Evolutionary conservation across 2,113 vertebrate genomes (phyloP).

Genomic region (Paratilapia polleni): DNA sequence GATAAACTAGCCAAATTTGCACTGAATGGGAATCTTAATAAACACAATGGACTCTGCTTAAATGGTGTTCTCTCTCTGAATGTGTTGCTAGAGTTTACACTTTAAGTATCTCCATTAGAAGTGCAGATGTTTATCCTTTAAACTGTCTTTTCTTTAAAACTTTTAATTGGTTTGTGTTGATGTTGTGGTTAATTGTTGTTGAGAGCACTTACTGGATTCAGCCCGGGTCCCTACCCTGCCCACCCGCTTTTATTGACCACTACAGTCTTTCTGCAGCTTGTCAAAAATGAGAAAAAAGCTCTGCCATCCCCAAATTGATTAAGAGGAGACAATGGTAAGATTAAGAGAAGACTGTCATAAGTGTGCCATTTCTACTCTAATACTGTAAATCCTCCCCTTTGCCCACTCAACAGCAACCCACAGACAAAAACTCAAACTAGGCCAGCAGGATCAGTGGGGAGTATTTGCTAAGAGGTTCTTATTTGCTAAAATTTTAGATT

Average conservation of each 20-base stretch:
- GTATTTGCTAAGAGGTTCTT: slow-evolving; percentile 9
- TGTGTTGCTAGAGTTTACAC: neutral
- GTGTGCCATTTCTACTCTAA: neutral
- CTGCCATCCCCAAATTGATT: neutral
- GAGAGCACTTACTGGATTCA: neutral
- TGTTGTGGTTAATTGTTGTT: neutral
- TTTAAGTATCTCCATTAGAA: neutral
- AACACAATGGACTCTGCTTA: neutral
- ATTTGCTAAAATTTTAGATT: slow-evolving; percentile 23
- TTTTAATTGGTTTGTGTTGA: neutral
- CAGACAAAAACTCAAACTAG: slow-evolving; percentile 1
- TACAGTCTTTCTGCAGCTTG: neutral
- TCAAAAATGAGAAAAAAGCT: neutral
- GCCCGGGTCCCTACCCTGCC: neutral
- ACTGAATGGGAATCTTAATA: neutral
- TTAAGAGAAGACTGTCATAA: slow-evolving; percentile 14
- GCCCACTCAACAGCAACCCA: neutral
- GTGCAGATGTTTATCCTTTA: neutral
- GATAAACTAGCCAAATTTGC: neutral
- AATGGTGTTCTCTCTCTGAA: neutral
- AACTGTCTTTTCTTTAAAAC: neutral
- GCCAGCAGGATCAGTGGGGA: neutral
- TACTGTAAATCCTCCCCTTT: neutral
- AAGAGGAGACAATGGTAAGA: neutral
- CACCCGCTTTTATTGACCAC: neutral